A percentile compares a stretch with the other conserved stretches of the same genome.
Conservation (phyloP, 2,797 vertebrate genomes). For the Limnodromus scolopaceus region DNA sequence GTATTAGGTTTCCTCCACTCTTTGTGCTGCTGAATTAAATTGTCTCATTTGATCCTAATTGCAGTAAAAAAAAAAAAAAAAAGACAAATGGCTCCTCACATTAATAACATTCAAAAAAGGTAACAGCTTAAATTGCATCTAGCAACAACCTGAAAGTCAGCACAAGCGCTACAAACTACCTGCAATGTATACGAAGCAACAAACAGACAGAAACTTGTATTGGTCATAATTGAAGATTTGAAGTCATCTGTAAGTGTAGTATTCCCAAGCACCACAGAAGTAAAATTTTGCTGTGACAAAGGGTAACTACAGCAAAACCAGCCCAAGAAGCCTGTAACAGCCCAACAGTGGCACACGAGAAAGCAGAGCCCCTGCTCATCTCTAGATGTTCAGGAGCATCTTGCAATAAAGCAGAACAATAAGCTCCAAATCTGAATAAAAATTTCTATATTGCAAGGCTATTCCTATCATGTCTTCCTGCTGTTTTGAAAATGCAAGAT, state of each 20-base stretch:
- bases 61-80: not conserved
- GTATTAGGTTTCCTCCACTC: not conserved
- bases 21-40: not conserved
- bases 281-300: not conserved
- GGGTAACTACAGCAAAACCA: not conserved
- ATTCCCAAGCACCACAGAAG: not conserved
- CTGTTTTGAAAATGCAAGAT: not conserved
- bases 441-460: not conserved
- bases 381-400: not conserved
- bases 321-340: not conserved
- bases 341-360: accelerated
- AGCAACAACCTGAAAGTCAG: not conserved
- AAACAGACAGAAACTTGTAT: not conserved
- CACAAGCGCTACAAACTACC: not conserved
- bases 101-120: not conserved
- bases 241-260: not conserved
- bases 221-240: not conserved
- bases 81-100: not conserved
- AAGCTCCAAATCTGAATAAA: not conserved
- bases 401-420: not conserved
- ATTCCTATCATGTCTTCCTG: not conserved
- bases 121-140: not conserved
- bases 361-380: not conserved
- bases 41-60: not conserved
- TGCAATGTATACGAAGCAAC: accelerated